Conservation (phyloP, 2,797 vertebrate genomes). For the Spinus pinus region DNA sequence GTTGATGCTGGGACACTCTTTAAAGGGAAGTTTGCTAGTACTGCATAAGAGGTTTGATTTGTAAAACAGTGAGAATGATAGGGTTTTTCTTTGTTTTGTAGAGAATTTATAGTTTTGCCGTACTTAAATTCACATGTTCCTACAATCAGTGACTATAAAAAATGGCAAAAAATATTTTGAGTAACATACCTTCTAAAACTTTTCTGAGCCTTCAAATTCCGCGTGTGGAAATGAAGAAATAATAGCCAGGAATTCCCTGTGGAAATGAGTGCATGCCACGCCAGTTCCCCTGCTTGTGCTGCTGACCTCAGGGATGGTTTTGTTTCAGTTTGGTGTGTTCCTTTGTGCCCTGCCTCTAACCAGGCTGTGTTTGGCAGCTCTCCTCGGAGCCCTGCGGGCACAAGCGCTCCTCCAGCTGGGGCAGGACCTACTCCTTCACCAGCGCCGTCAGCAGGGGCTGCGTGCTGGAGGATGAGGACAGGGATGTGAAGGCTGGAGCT, state of each 20-base stretch:
- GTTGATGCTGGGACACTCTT: background rate
- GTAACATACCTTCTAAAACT: background rate
- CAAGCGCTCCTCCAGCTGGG: constrained; percentile 94
- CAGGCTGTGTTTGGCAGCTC: constrained; percentile 60
- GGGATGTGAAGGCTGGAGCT: constrained; percentile 87
- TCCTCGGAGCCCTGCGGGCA: constrained; percentile 81
- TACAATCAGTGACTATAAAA: background rate
- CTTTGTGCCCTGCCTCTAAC: background rate
- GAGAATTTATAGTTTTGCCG: background rate
- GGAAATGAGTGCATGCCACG: background rate
- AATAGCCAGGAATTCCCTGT: background rate
- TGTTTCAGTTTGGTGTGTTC: fast-evolving
- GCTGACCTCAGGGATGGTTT: background rate
- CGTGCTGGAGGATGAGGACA: constrained; percentile 86
- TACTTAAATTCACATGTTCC: background rate
- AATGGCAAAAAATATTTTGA: background rate
- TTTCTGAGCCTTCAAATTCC: background rate
- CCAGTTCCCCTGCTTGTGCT: background rate
- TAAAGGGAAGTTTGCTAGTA: background rate
- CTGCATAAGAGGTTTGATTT: background rate
- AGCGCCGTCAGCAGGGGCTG: constrained; percentile 93
- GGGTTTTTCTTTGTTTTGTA: background rate
- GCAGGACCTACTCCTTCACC: constrained; percentile 94
- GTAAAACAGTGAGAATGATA: background rate
- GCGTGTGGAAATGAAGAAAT: background rate